phyloP scores from a whole-genome alignment of 2,113 vertebrate genomes.

The Poecile atricapillus region DNA sequence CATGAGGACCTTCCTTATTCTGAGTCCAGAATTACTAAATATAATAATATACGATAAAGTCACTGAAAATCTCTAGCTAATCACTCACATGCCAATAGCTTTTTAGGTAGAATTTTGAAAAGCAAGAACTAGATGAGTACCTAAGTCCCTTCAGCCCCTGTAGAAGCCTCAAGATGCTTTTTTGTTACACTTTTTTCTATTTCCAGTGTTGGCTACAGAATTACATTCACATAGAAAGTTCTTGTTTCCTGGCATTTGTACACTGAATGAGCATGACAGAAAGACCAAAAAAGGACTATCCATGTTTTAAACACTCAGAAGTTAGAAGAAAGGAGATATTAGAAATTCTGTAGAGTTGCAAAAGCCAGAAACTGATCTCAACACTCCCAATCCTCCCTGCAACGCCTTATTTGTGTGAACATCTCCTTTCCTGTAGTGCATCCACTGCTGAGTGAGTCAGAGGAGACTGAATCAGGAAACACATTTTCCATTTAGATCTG shows the following conservation, averaged over 20 bases:
- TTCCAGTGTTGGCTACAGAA: not conserved
- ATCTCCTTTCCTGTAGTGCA: not conserved
- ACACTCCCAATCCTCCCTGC: not conserved
- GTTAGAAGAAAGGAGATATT: not conserved
- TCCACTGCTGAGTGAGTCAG: not conserved
- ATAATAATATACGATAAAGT: not conserved
- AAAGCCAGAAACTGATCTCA: conserved; percentile 12
- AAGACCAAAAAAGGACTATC: not conserved
- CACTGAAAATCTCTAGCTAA: conserved; percentile 12
- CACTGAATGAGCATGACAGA: not conserved
- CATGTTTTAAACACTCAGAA: not conserved
- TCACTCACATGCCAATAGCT: not conserved
- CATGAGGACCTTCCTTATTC: not conserved
- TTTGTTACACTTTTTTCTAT: not conserved
- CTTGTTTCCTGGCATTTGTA: not conserved
- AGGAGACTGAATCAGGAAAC: not conserved
- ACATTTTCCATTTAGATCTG: not conserved
- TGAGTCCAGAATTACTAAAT: not conserved
- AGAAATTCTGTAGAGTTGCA: not conserved
- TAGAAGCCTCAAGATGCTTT: not conserved
- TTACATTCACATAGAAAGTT: not conserved
- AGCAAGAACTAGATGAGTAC: not conserved
- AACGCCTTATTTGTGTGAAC: not conserved
- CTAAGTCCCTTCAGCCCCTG: not conserved
- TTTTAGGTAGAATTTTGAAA: not conserved